Evolutionary conservation across 2,888 invertebrate species (phyloP).

Genomic region (Prosopocoilus inquinatus): DNA sequence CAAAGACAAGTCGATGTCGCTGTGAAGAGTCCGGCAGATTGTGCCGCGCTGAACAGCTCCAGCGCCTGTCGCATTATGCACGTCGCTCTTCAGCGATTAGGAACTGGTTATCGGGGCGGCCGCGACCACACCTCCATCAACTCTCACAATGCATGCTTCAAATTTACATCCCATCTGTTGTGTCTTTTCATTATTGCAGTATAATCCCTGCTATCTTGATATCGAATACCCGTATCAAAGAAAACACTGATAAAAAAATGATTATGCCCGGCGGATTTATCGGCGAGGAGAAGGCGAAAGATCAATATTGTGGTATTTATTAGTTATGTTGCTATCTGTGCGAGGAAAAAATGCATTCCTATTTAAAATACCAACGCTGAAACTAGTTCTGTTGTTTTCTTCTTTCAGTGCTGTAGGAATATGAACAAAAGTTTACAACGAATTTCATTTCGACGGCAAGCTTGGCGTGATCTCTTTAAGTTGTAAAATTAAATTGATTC

Average conservation of each 20-base stretch:
- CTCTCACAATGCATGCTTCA: constrained; percentile 29
- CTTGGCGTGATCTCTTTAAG: too few species aligned
- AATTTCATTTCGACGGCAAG: too few species aligned
- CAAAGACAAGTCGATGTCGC: constrained; percentile 38
- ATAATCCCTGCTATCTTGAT: constrained; percentile 5
- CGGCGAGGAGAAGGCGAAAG: too few species aligned
- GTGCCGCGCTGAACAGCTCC: constrained; percentile 37
- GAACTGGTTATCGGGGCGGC: constrained; percentile 45
- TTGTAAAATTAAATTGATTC: too few species aligned
- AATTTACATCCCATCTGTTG: constrained; percentile 27
- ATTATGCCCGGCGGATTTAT: too few species aligned
- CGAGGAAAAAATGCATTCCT: too few species aligned
- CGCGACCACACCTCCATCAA: constrained; percentile 40
- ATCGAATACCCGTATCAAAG: constrained; percentile 8
- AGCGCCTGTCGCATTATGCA: constrained; percentile 46
- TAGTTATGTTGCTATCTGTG: too few species aligned
- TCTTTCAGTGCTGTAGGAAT: too few species aligned
- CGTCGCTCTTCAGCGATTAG: constrained; percentile 45
- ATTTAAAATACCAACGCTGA: too few species aligned
- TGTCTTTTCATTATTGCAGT: constrained; percentile 17
- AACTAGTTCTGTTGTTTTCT: too few species aligned
- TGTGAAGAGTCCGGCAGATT: constrained; percentile 36
- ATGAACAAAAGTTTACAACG: too few species aligned
- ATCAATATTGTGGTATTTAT: too few species aligned
- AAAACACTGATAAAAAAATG: constrained; percentile 4